These are phyloP conservation scores for Notiomystis cincta DNA, from an alignment of 2,113 vertebrate species.

Conservation along the genomic window DNA sequence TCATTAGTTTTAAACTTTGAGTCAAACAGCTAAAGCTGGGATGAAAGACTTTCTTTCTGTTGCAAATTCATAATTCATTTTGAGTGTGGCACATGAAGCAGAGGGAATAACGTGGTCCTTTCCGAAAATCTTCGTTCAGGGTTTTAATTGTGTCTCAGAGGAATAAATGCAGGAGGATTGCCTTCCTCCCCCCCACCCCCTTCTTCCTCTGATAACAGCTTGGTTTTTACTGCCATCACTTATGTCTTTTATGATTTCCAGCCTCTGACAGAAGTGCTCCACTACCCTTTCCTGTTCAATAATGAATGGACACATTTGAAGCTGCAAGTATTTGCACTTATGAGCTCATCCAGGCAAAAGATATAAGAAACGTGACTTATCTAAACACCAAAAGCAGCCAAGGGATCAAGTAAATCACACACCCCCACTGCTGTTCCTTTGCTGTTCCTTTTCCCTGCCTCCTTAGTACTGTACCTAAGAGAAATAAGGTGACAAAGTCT, in stretches of 20 bases:
- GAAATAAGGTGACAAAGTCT: not conserved
- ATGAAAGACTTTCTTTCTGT: conserved; percentile 5
- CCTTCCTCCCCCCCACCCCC: not conserved
- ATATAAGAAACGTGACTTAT: not conserved
- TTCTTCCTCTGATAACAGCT: conserved; percentile 13
- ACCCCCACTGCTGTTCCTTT: not conserved
- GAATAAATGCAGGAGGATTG: not conserved
- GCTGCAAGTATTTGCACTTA: conserved; percentile 54
- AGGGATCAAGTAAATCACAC: not conserved
- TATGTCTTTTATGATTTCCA: conserved; percentile 28
- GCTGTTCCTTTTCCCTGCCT: not conserved
- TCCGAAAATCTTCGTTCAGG: not conserved
- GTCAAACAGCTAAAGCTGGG: not conserved
- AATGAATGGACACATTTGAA: conserved; percentile 45
- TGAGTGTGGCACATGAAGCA: not conserved
- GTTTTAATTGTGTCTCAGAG: conserved; percentile 47
- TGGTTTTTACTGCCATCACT: conserved; percentile 25
- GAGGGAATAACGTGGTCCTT: not conserved
- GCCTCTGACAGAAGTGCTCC: conserved; percentile 2
- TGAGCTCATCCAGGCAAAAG: conserved; percentile 25
- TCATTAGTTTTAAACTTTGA: conserved; percentile 7
- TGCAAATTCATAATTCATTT: conserved; percentile 9
- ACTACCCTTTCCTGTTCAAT: conserved; percentile 35
- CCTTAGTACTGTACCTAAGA: not conserved
- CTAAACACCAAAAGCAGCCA: not conserved